Evolutionary conservation across 2,113 vertebrate genomes (phyloP).

Genomic region (Aplodontia rufa): DNA sequence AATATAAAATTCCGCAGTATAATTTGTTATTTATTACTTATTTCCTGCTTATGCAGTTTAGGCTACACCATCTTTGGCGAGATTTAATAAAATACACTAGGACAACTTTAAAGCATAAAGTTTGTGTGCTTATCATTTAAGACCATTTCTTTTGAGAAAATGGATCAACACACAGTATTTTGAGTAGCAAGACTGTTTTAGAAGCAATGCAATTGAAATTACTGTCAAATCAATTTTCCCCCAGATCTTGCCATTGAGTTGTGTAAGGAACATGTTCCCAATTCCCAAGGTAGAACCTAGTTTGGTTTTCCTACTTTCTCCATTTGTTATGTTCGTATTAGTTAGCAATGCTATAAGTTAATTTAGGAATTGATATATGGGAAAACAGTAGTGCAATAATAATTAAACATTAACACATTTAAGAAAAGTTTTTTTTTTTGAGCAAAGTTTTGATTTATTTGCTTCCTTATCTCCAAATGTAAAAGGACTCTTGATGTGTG

Average conservation of each 20-base stretch:
- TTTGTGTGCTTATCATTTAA: neutral
- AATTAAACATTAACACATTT: neutral
- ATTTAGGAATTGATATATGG: neutral
- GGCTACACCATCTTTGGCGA: neutral
- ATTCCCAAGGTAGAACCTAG: neutral
- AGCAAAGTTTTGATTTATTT: conserved; percentile 71
- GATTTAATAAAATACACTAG: neutral
- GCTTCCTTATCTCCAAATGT: conserved; percentile 77
- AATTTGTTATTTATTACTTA: neutral
- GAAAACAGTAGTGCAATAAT: neutral
- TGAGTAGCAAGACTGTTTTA: conserved; percentile 15
- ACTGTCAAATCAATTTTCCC: neutral
- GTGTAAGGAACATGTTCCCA: neutral
- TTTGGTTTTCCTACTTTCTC: neutral
- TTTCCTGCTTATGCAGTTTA: neutral
- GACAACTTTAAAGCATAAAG: neutral
- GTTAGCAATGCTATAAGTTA: neutral
- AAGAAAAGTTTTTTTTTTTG: neutral
- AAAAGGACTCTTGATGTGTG: conserved; percentile 79
- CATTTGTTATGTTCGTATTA: neutral
- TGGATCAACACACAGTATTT: neutral
- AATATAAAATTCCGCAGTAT: neutral
- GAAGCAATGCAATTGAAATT: neutral
- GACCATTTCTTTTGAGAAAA: neutral
- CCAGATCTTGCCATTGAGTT: neutral